Percentiles rank a stretch among this genome's conserved stretches.
These are phyloP conservation scores for Clavelina lepadiformis DNA, from an alignment of 23 tunicate species.

Conservation along the genomic window DNA sequence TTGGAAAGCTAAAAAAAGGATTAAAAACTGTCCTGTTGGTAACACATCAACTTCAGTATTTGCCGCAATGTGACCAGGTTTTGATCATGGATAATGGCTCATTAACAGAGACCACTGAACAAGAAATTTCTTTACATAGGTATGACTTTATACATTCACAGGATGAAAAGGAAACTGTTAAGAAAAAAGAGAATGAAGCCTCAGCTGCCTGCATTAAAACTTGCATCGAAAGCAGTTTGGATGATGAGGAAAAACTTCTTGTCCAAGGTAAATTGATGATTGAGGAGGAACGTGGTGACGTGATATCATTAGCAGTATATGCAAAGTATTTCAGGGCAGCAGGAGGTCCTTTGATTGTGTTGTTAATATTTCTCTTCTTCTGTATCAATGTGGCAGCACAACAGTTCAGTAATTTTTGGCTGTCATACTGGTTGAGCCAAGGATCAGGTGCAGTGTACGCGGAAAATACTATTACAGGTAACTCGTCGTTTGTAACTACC, in stretches of 20 bases:
- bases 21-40: slow-evolving; percentile 74
- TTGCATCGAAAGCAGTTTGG: neutral
- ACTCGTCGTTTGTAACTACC: neutral
- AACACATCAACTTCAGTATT: slow-evolving; percentile 72
- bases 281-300: slow-evolving; percentile 53
- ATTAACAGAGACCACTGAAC: too few species aligned
- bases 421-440: slow-evolving; percentile 61
- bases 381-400: slow-evolving; percentile 48
- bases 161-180: too few species aligned
- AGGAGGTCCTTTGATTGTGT: slow-evolving; percentile 34
- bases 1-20: slow-evolving; percentile 15
- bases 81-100: slow-evolving; percentile 40
- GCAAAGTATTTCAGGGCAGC: slow-evolving; percentile 35
- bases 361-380: slow-evolving; percentile 33
- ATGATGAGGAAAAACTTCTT: slow-evolving; percentile 25
- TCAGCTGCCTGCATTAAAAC: neutral
- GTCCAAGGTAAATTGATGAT: slow-evolving; percentile 61
- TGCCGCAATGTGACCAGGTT: slow-evolving; percentile 63
- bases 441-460: slow-evolving; percentile 14
- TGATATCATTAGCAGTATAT: slow-evolving; percentile 19
- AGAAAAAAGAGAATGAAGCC: too few species aligned
- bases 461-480: neutral
- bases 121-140: too few species aligned
- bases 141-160: too few species aligned
- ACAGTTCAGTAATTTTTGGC: slow-evolving; percentile 70